These are phyloP conservation scores for Myiozetetes cayanensis DNA, from an alignment of 2,113 vertebrate genomes.

Conservation along the genomic window DNA sequence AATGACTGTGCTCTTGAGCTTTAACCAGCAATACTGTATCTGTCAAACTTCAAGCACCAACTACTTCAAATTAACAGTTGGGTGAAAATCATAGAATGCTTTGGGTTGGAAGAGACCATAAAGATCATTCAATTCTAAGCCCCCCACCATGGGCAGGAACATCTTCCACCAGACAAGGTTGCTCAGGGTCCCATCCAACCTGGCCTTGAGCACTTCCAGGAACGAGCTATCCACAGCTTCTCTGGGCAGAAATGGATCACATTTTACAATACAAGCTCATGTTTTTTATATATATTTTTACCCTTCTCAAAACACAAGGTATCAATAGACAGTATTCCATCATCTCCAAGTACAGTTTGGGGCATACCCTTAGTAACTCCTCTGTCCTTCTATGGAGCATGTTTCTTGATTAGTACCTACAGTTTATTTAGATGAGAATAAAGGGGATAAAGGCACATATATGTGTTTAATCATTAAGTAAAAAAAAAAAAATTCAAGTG, in stretches of 20 bases:
- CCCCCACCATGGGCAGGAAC: not conserved
- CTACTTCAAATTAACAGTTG: not conserved
- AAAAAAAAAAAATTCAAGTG: not conserved
- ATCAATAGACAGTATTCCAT: not conserved
- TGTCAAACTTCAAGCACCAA: not conserved
- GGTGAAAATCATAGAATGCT: not conserved
- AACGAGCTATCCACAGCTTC: not conserved
- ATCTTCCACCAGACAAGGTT: not conserved
- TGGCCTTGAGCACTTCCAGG: not conserved
- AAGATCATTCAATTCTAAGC: not conserved
- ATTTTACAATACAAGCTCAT: not conserved
- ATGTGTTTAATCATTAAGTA: not conserved
- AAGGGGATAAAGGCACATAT: not conserved
- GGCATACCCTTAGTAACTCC: not conserved
- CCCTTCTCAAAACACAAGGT: not conserved
- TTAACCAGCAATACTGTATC: not conserved
- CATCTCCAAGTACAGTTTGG: not conserved
- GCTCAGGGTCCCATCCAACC: not conserved
- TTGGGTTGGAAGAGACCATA: not conserved
- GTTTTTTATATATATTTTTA: not conserved
- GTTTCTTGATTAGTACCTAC: not conserved
- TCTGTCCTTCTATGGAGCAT: not conserved
- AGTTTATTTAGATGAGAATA: not conserved
- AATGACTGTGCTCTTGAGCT: rapidly evolving
- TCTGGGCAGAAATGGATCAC: not conserved